These are phyloP conservation scores for Mionectes macconnelli DNA, from an alignment of 2,113 vertebrate genomes.

Conservation along the genomic window DNA sequence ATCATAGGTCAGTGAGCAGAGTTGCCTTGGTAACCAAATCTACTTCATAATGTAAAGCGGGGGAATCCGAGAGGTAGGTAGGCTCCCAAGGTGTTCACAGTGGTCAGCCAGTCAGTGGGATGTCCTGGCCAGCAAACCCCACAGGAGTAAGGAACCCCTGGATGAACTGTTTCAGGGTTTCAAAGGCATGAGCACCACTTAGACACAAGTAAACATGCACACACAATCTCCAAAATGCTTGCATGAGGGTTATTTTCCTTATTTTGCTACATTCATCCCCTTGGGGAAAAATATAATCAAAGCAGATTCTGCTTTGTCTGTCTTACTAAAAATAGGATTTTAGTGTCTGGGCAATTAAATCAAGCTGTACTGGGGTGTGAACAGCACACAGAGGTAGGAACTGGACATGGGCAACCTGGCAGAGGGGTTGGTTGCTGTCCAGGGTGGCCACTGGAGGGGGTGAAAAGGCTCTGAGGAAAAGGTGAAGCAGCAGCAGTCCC, in stretches of 20 bases:
- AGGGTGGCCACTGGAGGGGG: rapidly evolving
- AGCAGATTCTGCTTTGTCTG: background rate
- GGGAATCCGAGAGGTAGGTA: conserved; percentile 65
- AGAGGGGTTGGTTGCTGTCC: rapidly evolving
- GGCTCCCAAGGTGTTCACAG: conserved; percentile 51
- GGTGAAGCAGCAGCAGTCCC: background rate
- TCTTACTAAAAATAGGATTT: background rate
- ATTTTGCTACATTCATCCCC: background rate
- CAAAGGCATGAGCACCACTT: rapidly evolving
- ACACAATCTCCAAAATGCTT: background rate
- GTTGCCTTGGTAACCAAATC: conserved; percentile 78
- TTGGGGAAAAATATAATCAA: rapidly evolving
- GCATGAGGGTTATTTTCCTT: background rate
- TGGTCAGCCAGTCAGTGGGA: conserved; percentile 55
- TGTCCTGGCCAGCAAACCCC: background rate
- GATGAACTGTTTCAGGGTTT: background rate
- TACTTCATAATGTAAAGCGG: background rate
- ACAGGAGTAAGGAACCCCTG: background rate
- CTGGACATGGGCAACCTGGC: background rate
- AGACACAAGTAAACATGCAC: background rate
- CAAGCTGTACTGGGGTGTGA: background rate
- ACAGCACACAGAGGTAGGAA: background rate
- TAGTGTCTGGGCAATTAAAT: background rate
- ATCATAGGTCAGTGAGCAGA: conserved; percentile 51
- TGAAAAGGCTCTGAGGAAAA: background rate